phyloP scores from a whole-genome alignment of 2,888 invertebrate genomes.

The Cataglyphis altisquamis region DNA sequence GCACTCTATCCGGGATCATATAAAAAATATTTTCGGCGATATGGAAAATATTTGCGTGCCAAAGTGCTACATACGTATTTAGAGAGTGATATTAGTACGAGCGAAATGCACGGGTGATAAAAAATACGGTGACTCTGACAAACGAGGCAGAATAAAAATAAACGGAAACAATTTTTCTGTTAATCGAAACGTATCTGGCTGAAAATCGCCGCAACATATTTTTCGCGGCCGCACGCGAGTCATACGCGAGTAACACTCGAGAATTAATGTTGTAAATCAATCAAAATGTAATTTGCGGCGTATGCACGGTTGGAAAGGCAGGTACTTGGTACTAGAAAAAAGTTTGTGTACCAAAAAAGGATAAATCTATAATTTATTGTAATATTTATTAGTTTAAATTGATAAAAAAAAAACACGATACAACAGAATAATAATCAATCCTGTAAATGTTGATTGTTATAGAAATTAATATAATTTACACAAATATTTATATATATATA shows the following conservation, averaged over 20 bases:
- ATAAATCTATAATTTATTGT: not conserved
- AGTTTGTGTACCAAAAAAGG: not conserved
- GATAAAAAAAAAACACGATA: not conserved
- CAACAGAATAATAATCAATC: not conserved
- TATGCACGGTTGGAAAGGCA: not conserved
- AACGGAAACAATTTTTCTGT: conserved; percentile 50
- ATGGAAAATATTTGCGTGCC: conserved; percentile 4
- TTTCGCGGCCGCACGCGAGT: conserved; percentile 26
- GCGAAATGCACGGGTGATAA: conserved; percentile 31
- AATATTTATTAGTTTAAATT: conserved; percentile 9
- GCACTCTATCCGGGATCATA: not conserved
- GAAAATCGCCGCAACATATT: conserved; percentile 42
- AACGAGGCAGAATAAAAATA: conserved; percentile 51
- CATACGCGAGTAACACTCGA: conserved; percentile 23
- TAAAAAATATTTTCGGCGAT: conserved; percentile 26
- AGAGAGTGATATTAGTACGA: conserved; percentile 19
- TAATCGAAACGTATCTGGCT: conserved; percentile 43
- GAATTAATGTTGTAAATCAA: conserved; percentile 48
- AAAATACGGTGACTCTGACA: conserved; percentile 41
- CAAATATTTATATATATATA: not conserved
- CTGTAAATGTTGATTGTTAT: not conserved
- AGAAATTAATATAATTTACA: not conserved
- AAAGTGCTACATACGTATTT: conserved; percentile 34
- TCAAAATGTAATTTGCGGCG: conserved; percentile 43
- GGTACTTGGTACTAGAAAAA: not conserved